Conservation (phyloP, 2,888 invertebrate genomes). For the Xanthorhoe designata region DNA sequence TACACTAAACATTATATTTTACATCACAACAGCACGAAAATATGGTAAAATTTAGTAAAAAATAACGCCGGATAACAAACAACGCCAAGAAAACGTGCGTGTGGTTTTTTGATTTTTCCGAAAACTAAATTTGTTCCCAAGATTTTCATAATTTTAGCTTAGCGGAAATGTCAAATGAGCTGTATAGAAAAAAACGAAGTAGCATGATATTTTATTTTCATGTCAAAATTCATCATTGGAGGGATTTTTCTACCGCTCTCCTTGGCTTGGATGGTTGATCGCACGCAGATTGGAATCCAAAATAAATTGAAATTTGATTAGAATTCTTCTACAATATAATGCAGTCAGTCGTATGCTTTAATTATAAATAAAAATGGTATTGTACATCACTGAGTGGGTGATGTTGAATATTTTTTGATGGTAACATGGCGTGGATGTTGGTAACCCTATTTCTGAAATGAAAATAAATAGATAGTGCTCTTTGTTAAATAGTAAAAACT, state of each 20-base stretch:
- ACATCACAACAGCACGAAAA: conserved; percentile 68
- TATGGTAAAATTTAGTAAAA: conserved; percentile 70
- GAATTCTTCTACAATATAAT: too few species aligned
- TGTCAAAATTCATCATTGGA: neutral
- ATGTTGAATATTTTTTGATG: too few species aligned
- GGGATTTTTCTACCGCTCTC: neutral
- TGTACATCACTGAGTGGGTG: too few species aligned
- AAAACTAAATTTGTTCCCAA: conserved; percentile 25
- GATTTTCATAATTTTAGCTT: neutral
- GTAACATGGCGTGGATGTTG: too few species aligned
- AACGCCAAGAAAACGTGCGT: conserved; percentile 84
- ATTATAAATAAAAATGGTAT: too few species aligned
- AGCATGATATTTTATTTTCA: neutral
- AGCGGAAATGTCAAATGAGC: too few species aligned
- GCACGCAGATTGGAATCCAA: too few species aligned
- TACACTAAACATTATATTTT: conserved; percentile 72
- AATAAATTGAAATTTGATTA: too few species aligned
- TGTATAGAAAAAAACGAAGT: neutral
- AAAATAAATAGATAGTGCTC: too few species aligned
- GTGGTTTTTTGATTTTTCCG: conserved; percentile 32
- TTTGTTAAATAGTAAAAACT: too few species aligned
- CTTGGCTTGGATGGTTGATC: too few species aligned
- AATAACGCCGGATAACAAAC: conserved; percentile 79
- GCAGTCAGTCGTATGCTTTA: too few species aligned
- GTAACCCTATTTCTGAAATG: neutral